Percentiles rank a stretch among this genome's conserved stretches.
phyloP scores from a whole-genome alignment of 1,140 invertebrate species.

The Scaptomyza hsui region DNA sequence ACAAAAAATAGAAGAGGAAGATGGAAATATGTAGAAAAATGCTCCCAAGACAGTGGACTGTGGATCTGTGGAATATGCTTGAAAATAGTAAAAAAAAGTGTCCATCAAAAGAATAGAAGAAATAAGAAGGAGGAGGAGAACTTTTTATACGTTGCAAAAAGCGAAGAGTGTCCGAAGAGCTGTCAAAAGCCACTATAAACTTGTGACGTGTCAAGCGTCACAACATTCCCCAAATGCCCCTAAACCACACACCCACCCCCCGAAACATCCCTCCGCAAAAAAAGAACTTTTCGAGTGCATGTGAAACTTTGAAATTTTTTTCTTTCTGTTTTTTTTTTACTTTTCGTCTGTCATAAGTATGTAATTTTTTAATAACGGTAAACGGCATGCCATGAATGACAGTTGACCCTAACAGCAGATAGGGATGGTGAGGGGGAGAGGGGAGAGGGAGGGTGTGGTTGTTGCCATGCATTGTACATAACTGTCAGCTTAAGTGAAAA shows the following conservation, averaged over 20 bases:
- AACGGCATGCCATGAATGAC: slow-evolving; percentile 74
- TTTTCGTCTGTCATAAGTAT: slow-evolving; percentile 44
- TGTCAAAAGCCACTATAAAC: slow-evolving; percentile 84
- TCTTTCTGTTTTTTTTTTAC: slow-evolving; percentile 30
- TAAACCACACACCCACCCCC: neutral
- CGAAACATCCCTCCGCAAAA: neutral
- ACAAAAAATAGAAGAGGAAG: neutral
- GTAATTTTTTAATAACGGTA: slow-evolving; percentile 81
- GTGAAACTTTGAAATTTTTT: slow-evolving; percentile 77
- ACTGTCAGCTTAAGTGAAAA: slow-evolving; percentile 80
- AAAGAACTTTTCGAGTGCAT: slow-evolving; percentile 41
- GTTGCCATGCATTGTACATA: slow-evolving; percentile 51
- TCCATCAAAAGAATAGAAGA: slow-evolving; percentile 7
- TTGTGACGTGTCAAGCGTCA: slow-evolving; percentile 81
- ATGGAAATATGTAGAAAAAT: slow-evolving; percentile 37
- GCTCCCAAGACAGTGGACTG: slow-evolving; percentile 31
- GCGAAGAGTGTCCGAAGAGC: slow-evolving; percentile 72
- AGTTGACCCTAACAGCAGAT: slow-evolving; percentile 38
- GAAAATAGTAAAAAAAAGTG: slow-evolving; percentile 13
- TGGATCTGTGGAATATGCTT: slow-evolving; percentile 36
- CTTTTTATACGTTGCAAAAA: slow-evolving; percentile 48
- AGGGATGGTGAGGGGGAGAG: neutral
- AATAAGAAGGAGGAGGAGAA: slow-evolving; percentile 9
- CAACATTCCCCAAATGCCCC: slow-evolving; percentile 56
- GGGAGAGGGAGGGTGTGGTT: slow-evolving; percentile 1